Conservation (phyloP, 92 coral and sea anemone genomes). For the Bergia sp. region DNA sequence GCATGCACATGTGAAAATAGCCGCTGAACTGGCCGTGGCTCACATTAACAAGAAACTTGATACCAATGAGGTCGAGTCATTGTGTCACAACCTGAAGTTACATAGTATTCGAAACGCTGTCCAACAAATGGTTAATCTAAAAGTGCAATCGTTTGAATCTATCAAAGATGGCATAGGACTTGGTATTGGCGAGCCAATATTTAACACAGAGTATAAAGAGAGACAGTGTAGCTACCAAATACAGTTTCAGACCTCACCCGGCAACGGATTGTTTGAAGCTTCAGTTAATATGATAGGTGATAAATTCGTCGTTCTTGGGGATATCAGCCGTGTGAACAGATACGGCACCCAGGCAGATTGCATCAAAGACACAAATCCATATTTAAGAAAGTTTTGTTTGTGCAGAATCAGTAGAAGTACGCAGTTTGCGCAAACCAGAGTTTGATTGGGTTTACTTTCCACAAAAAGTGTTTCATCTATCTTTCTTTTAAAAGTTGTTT, state of each 20-base stretch:
- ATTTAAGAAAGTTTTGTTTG: slow-evolving; percentile 59
- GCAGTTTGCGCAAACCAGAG: not conserved
- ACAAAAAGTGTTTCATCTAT: not conserved
- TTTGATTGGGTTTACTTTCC: not conserved
- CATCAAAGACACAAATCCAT: slow-evolving; percentile 52
- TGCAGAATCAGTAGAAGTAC: slow-evolving; percentile 24
- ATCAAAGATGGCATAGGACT: slow-evolving; percentile 54
- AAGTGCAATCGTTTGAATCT: slow-evolving; percentile 47
- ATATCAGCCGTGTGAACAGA: slow-evolving; percentile 69
- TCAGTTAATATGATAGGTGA: slow-evolving; percentile 51
- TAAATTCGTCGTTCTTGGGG: slow-evolving; percentile 46
- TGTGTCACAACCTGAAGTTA: slow-evolving; percentile 45
- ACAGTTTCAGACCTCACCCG: slow-evolving; percentile 55
- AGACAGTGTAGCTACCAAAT: slow-evolving; percentile 65
- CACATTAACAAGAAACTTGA: slow-evolving; percentile 47
- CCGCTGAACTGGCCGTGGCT: slow-evolving; percentile 59
- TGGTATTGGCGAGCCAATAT: slow-evolving; percentile 64
- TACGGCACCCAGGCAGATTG: slow-evolving; percentile 68
- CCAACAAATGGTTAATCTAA: slow-evolving; percentile 53
- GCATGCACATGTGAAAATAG: slow-evolving; percentile 60
- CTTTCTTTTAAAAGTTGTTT: too few species aligned
- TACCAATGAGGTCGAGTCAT: not conserved
- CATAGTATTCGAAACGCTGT: slow-evolving; percentile 54
- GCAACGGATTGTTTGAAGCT: slow-evolving; percentile 63
- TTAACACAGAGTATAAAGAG: slow-evolving; percentile 32